Percentiles rank a stretch among this genome's conserved stretches.
Evolutionary conservation across 2,797 vertebrate genomes (phyloP).

Genomic region (Gallinago nigripennis): DNA sequence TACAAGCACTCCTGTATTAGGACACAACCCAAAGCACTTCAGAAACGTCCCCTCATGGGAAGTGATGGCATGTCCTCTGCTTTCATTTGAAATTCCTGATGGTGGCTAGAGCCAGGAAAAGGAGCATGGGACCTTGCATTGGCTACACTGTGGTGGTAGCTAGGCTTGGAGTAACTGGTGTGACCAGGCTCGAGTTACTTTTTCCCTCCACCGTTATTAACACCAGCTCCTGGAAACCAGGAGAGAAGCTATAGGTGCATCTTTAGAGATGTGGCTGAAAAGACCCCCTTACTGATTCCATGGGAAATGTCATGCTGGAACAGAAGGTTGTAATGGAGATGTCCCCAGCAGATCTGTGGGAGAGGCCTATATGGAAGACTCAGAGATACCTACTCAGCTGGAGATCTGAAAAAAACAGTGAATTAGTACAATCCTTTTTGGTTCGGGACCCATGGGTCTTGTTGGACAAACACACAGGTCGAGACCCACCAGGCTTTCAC

Average conservation of each 20-base stretch:
- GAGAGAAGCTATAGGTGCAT: neutral
- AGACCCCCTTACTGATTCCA: neutral
- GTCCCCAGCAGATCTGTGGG: neutral
- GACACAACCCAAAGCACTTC: neutral
- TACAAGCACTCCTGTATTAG: accelerated
- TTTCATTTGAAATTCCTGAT: neutral
- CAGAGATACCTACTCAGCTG: neutral
- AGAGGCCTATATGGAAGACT: neutral
- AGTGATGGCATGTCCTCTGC: accelerated
- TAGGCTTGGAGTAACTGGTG: neutral
- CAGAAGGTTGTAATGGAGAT: neutral
- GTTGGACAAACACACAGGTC: neutral
- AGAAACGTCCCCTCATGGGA: neutral
- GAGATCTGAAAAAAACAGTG: neutral
- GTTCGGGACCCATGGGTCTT: accelerated
- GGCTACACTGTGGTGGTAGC: neutral
- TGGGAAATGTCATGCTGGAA: neutral
- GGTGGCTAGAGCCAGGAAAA: neutral
- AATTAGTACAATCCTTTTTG: neutral
- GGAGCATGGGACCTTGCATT: neutral
- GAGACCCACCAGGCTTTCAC: neutral
- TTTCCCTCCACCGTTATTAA: accelerated
- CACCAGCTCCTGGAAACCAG: neutral
- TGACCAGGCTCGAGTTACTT: accelerated
- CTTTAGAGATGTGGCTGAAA: neutral